A percentile compares a stretch with the other conserved stretches of the same genome.
phyloP scores from a whole-genome alignment of 2,113 vertebrate genomes.

The Nannobrachium achirus region DNA sequence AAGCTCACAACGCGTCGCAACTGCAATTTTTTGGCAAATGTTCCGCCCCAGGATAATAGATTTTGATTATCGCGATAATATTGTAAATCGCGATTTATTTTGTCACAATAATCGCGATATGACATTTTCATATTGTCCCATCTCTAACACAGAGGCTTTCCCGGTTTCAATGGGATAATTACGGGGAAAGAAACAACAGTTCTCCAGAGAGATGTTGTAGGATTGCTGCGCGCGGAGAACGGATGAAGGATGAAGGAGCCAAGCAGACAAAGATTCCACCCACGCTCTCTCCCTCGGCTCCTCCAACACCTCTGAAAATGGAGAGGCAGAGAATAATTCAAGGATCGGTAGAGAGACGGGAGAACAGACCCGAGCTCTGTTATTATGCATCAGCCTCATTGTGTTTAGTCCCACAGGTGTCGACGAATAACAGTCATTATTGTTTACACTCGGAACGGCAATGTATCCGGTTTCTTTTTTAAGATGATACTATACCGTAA shows the following conservation, averaged over 20 bases:
- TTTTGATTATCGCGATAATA: no score
- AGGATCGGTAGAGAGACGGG: slow-evolving; percentile 35
- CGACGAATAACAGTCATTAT: background rate
- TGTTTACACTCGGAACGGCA: slow-evolving; percentile 5
- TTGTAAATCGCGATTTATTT: no score
- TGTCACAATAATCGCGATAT: no score
- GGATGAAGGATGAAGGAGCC: slow-evolving; percentile 28
- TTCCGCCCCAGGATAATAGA: no score
- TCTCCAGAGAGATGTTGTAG: slow-evolving; percentile 39
- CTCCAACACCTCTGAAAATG: slow-evolving; percentile 7
- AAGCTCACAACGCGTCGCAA: no score
- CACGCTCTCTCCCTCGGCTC: slow-evolving; percentile 14
- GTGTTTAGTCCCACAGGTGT: slow-evolving; percentile 31
- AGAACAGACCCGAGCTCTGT: slow-evolving; percentile 10
- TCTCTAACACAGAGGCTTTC: no score
- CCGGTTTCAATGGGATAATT: no score
- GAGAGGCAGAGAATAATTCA: background rate
- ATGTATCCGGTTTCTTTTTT: slow-evolving; percentile 17
- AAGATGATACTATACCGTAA: slow-evolving; percentile 10
- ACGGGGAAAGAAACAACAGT: slow-evolving; percentile 31
- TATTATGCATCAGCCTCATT: slow-evolving; percentile 15
- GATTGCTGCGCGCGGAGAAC: no score
- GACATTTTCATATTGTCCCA: no score
- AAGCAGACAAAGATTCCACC: slow-evolving; percentile 45
- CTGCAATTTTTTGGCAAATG: no score